These are phyloP conservation scores for Pseudomyrmex sp. DNA, from an alignment of 1,140 invertebrate species.

Conservation along the genomic window DNA sequence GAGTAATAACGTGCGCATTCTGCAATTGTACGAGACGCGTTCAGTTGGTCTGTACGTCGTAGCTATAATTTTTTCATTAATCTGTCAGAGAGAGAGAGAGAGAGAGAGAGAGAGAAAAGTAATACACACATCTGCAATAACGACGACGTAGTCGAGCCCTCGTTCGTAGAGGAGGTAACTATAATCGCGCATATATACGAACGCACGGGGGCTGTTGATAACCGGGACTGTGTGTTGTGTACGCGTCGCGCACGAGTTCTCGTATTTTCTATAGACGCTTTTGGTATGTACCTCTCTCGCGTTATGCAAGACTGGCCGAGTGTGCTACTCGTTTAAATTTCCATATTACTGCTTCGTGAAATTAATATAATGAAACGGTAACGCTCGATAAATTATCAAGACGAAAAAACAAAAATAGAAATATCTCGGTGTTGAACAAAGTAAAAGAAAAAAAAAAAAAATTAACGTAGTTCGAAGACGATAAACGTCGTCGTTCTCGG, in stretches of 20 bases:
- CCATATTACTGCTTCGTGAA: neutral
- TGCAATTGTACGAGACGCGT: slow-evolving; percentile 21
- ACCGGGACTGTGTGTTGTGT: slow-evolving; percentile 7
- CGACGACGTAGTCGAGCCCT: slow-evolving; percentile 29
- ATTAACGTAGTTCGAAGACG: neutral
- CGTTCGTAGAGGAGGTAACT: slow-evolving; percentile 35
- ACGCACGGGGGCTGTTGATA: neutral
- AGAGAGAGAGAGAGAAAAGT: too few relatives aligned
- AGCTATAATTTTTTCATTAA: slow-evolving; percentile 70
- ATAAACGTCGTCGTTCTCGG: neutral
- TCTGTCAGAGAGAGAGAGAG: slow-evolving; percentile 49
- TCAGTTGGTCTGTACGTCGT: slow-evolving; percentile 36
- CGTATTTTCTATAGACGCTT: neutral
- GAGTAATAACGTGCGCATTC: slow-evolving; percentile 16
- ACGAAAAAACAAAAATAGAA: too few relatives aligned
- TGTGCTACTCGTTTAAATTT: neutral
- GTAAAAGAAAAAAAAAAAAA: neutral
- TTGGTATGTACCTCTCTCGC: neutral
- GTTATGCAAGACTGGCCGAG: slow-evolving; percentile 18
- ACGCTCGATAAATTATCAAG: neutral
- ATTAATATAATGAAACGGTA: neutral
- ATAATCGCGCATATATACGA: slow-evolving; percentile 7
- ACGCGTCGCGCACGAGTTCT: neutral
- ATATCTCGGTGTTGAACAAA: neutral
- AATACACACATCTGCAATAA: neutral